Percentiles rank a stretch among this genome's conserved stretches.
These are phyloP conservation scores for Nycticebus coucang DNA, from an alignment of 2,113 vertebrate species.

Conservation along the genomic window DNA sequence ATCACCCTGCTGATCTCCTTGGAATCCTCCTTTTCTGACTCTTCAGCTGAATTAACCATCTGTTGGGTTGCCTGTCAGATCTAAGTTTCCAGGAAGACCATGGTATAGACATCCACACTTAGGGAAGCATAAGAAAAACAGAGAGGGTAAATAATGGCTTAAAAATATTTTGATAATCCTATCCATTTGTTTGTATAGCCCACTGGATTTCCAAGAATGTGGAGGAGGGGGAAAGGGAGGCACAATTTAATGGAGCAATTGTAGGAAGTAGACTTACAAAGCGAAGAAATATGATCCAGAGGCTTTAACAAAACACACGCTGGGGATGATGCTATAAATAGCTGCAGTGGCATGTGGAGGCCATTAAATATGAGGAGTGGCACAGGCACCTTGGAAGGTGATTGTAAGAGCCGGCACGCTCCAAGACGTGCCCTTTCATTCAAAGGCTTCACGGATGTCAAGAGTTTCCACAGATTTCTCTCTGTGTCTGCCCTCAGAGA, in stretches of 20 bases:
- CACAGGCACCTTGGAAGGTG: conserved; percentile 77
- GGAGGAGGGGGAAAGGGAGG: conserved; percentile 52
- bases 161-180: conserved; percentile 73
- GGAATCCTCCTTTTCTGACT: neutral
- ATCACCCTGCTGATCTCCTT: neutral
- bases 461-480: conserved; percentile 80
- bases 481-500: conserved; percentile 61
- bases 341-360: conserved; percentile 63
- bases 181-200: conserved; percentile 61
- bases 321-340: conserved; percentile 75
- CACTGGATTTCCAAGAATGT: conserved; percentile 72
- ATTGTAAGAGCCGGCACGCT: conserved; percentile 48
- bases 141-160: conserved; percentile 47
- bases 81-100: conserved; percentile 40
- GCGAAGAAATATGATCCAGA: conserved; percentile 69
- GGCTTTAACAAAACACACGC: conserved; percentile 60
- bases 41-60: neutral
- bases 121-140: conserved; percentile 49
- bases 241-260: conserved; percentile 61
- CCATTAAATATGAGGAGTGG: neutral
- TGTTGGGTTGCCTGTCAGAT: neutral
- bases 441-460: conserved; percentile 77
- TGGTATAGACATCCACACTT: conserved; percentile 44
- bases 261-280: conserved; percentile 77
- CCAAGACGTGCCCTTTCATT: conserved; percentile 71